Conservation (phyloP, 2,888 invertebrate species). For the Pterostichus niger region DNA sequence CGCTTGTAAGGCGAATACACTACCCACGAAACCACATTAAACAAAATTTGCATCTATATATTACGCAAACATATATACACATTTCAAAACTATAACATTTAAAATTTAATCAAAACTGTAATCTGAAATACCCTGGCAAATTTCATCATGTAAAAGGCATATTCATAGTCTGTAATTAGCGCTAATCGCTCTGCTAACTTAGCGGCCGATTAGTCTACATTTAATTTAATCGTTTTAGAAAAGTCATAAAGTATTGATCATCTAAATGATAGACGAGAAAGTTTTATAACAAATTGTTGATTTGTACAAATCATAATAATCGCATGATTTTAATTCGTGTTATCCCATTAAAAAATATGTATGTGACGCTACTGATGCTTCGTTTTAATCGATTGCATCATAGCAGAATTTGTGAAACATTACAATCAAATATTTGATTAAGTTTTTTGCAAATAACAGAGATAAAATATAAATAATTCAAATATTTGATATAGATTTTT, state of each 20-base stretch:
- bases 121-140: not conserved
- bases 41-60: too few species aligned
- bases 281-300: too few species aligned
- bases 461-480: not conserved
- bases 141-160: constrained; percentile 29
- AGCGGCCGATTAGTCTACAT: constrained; percentile 2
- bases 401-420: not conserved
- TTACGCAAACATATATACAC: too few species aligned
- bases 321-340: too few species aligned
- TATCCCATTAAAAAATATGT: not conserved
- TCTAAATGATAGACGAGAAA: too few species aligned
- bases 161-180: constrained; percentile 1
- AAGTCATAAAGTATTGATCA: not conserved
- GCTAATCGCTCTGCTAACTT: not conserved
- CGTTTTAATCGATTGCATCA: not conserved
- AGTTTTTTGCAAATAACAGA: too few species aligned
- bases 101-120: not conserved
- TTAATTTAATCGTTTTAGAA: constrained; percentile 8
- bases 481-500: too few species aligned
- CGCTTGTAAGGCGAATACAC: too few species aligned
- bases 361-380: constrained; percentile 12
- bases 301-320: too few species aligned
- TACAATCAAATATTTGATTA: too few species aligned
- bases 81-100: not conserved
- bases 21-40: too few species aligned